These are phyloP conservation scores for Eilema caniola DNA, from an alignment of 2,888 invertebrate genomes.

Conservation along the genomic window DNA sequence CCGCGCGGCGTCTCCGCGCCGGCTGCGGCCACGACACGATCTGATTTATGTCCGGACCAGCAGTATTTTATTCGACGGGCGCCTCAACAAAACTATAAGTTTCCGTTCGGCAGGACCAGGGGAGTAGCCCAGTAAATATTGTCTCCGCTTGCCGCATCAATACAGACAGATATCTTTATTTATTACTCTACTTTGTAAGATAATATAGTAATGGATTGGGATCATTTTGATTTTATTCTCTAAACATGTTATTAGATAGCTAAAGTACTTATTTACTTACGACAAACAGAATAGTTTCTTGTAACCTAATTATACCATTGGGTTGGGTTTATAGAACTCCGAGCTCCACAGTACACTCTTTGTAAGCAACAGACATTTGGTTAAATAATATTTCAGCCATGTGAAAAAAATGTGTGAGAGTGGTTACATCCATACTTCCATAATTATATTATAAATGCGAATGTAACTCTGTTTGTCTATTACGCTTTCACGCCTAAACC, in stretches of 20 bases:
- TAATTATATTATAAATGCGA: no score
- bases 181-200: conserved; percentile 80
- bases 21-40: conserved; percentile 79
- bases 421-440: no score
- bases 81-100: conserved; percentile 87
- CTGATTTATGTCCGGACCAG: conserved; percentile 84
- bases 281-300: not conserved
- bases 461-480: no score
- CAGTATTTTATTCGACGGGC: conserved; percentile 86
- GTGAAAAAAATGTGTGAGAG: no score
- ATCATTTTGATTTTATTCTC: conserved; percentile 70
- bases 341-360: no score
- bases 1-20: conserved; percentile 71
- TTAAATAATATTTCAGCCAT: no score
- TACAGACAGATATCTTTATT: conserved; percentile 84
- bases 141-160: conserved; percentile 82
- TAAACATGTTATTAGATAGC: conserved; percentile 46
- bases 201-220: conserved; percentile 84
- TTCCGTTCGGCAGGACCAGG: conserved; percentile 85
- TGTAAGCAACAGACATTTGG: no score
- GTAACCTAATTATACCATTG: not conserved
- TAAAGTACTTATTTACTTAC: conserved; percentile 2
- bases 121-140: conserved; percentile 85
- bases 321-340: no score
- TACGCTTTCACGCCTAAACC: no score